A percentile compares a stretch with the other conserved stretches of the same genome.
phyloP scores from a whole-genome alignment of 1,140 invertebrate species.

The Drosophila tristis region DNA sequence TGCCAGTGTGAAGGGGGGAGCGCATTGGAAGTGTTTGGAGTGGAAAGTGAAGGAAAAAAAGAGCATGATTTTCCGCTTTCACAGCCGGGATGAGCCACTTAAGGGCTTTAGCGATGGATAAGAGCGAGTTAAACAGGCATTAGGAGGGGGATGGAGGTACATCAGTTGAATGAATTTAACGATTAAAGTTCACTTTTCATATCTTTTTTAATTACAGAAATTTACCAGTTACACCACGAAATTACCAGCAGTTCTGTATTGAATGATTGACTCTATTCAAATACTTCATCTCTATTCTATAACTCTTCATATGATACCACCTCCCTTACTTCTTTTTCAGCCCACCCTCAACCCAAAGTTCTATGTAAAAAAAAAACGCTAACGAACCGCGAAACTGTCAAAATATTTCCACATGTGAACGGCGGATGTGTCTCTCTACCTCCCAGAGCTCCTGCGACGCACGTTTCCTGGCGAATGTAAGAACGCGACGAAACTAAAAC shows the following conservation, averaged over 20 bases:
- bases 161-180: neutral
- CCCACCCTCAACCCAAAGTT: neutral
- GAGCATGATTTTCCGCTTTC: constrained; percentile 30
- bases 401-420: constrained; percentile 74
- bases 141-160: neutral
- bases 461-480: constrained; percentile 53
- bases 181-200: neutral
- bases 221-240: too few relatives aligned
- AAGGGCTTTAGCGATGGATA: constrained; percentile 39
- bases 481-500: constrained; percentile 40
- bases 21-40: constrained; percentile 20
- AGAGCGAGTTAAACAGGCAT: constrained; percentile 36
- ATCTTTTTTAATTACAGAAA: neutral
- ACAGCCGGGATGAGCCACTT: constrained; percentile 42
- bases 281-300: too few relatives aligned
- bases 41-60: constrained; percentile 33
- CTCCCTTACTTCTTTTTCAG: too few relatives aligned
- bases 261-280: too few relatives aligned
- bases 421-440: constrained; percentile 12
- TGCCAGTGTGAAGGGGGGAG: neutral
- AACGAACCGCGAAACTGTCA: constrained; percentile 81
- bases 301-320: too few relatives aligned
- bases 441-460: constrained; percentile 37
- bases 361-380: constrained; percentile 41
- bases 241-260: too few relatives aligned